A percentile compares a stretch with the other conserved stretches of the same genome.
These are phyloP conservation scores for Ambastaia sidthimunki DNA, from an alignment of 2,797 vertebrate species.

Conservation along the genomic window DNA sequence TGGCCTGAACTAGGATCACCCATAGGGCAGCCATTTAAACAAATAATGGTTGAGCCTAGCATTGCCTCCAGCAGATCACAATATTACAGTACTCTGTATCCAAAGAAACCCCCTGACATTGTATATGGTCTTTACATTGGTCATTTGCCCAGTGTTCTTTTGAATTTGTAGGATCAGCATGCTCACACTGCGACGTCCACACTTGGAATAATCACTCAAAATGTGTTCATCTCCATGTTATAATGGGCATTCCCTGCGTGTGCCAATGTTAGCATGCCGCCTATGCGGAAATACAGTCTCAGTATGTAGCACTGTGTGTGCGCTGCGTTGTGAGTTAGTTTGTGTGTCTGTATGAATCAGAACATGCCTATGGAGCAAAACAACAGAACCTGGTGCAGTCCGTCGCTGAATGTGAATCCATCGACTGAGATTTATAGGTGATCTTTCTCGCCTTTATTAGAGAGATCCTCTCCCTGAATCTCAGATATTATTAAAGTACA, in stretches of 20 bases:
- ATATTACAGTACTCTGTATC: slow-evolving; percentile 1
- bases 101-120: background rate
- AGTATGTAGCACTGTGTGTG: background rate
- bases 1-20: slow-evolving; percentile 27
- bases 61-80: slow-evolving; percentile 26
- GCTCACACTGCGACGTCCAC: background rate
- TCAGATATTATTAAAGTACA: slow-evolving; percentile 78
- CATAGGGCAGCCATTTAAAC: slow-evolving; percentile 37
- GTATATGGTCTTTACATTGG: background rate
- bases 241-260: slow-evolving; percentile 30
- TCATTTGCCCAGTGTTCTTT: background rate
- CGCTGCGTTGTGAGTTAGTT: slow-evolving; percentile 62
- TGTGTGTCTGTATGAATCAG: slow-evolving; percentile 53
- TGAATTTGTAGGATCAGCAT: background rate
- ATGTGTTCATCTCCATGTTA: slow-evolving; percentile 30
- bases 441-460: slow-evolving; percentile 82
- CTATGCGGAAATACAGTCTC: background rate
- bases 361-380: slow-evolving; percentile 71
- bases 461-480: slow-evolving; percentile 70
- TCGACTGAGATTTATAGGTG: slow-evolving; percentile 83
- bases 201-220: background rate
- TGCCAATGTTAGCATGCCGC: slow-evolving; percentile 10
- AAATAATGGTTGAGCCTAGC: slow-evolving; percentile 29
- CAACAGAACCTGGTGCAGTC: slow-evolving; percentile 76
- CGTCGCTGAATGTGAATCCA: slow-evolving; percentile 74